Base-by-base conservation (phyloP, 2,797 vertebrate species). In the Poecilia gillii region DNA sequence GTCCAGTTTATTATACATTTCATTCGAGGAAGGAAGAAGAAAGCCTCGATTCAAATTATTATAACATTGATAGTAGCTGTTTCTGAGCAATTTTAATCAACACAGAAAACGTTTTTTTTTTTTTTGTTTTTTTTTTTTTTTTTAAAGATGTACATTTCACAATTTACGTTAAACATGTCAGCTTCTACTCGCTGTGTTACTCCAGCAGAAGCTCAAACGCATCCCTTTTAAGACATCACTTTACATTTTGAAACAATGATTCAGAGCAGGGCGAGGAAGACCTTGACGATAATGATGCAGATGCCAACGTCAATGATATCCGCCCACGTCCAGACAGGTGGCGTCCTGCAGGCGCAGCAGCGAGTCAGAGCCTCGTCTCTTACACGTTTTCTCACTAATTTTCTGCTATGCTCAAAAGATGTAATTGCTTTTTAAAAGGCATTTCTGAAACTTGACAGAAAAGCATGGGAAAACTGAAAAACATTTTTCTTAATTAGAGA, bases 251-350 rank as follows among this genome's bases (percentile, higher is more conserved):
- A 76, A 84, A 82, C 78, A 81, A 85, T 79, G 71, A 86, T 80
- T 88, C 82, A 88, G 79, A 85, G 84, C 77, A 83, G 71, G 46
- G 41, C 77, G 78, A 87, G 74, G 74, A 84, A 76, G 86, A 90
- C 84, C 87, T 91, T 92, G 86, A 87, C 82, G 82, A 84, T 83
- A 83, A 85, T 64, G 81, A 88, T 80, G 84, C 74, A 39, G 75
- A 85, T 78, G 81, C 83, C 80, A 80, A 75, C 87, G 64, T 90
- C 86, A 87, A 25, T 80, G 86, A 84, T 88, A 82, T 85, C 87
- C 89, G 53, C 92, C 91, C 89, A 91, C 89, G 76, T 85, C 43
- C 79, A 86, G 84, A 89, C 91, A 93, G 90, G 91, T 91, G 91
- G 86, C 43, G 33, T 90, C 89, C 89, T 90, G 86, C 88, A 83